These are phyloP conservation scores for Apteryx owenii DNA, from an alignment of 2,113 vertebrate species.

Conservation along the genomic window DNA sequence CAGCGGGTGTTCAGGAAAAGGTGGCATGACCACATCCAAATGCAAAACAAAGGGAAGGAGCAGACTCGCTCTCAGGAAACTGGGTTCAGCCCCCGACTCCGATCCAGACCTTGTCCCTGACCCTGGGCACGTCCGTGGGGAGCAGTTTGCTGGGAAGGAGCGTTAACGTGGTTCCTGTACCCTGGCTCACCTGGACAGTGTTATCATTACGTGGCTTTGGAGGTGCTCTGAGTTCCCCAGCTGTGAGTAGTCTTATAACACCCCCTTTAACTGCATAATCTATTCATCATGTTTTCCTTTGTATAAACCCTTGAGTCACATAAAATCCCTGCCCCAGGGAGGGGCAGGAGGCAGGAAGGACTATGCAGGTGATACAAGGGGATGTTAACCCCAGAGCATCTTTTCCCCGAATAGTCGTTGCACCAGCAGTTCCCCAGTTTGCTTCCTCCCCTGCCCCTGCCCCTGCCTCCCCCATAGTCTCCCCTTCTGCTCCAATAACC, in stretches of 20 bases:
- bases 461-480: neutral
- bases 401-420: neutral
- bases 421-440: too few relatives aligned
- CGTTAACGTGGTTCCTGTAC: neutral
- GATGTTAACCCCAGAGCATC: neutral
- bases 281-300: neutral
- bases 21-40: neutral
- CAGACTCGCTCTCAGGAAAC: neutral
- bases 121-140: neutral
- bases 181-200: neutral
- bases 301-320: neutral
- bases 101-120: neutral
- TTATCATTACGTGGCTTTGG: neutral
- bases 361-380: rapidly evolving
- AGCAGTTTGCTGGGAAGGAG: neutral
- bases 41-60: neutral
- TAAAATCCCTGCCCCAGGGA: neutral
- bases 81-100: neutral
- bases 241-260: neutral
- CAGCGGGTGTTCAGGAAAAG: neutral
- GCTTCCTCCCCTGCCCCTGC: too few relatives aligned
- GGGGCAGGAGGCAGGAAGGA: neutral
- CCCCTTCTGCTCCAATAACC: neutral
- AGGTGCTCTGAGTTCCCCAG: neutral
- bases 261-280: neutral